Evolutionary conservation across 2,797 vertebrate species (phyloP).

Genomic region (Oreonectes daqikongensis): DNA sequence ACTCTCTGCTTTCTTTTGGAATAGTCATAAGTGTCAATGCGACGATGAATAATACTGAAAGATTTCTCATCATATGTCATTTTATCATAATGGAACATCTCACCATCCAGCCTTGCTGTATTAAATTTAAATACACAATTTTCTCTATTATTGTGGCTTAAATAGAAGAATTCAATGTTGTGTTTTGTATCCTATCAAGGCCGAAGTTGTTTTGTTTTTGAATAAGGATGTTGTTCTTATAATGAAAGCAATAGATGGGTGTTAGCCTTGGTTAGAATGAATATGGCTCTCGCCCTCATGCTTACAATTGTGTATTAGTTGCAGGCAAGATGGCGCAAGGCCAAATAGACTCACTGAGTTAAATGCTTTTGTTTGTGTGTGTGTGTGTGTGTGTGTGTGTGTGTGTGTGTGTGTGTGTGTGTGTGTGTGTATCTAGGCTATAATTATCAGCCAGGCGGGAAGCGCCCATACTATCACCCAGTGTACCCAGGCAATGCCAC

Average conservation of each 20-base stretch:
- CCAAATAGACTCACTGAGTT: slow-evolving; percentile 51
- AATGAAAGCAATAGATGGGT: slow-evolving; percentile 17
- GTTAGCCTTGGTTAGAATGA: neutral
- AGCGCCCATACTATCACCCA: slow-evolving; percentile 45
- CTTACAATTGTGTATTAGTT: slow-evolving; percentile 26
- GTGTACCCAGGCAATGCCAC: slow-evolving; percentile 42
- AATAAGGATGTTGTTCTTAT: neutral
- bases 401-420: slow-evolving; percentile 22
- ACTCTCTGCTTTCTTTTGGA: no score
- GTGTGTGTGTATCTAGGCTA: slow-evolving; percentile 43
- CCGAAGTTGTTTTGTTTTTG: neutral
- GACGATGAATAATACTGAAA: no score
- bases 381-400: slow-evolving; percentile 25
- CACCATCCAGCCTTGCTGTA: no score
- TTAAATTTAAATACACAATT: neutral
- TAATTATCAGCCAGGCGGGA: slow-evolving; percentile 55
- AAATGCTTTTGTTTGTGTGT: slow-evolving; percentile 29
- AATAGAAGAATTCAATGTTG: neutral
- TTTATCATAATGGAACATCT: no score
- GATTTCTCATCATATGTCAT: no score
- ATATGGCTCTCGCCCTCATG: slow-evolving; percentile 8
- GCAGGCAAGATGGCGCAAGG: slow-evolving; percentile 32
- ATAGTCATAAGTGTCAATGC: no score
- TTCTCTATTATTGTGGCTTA: neutral
- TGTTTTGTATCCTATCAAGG: neutral